Conservation (phyloP, 2,797 vertebrate species). For the Hippocampus kuda region DNA sequence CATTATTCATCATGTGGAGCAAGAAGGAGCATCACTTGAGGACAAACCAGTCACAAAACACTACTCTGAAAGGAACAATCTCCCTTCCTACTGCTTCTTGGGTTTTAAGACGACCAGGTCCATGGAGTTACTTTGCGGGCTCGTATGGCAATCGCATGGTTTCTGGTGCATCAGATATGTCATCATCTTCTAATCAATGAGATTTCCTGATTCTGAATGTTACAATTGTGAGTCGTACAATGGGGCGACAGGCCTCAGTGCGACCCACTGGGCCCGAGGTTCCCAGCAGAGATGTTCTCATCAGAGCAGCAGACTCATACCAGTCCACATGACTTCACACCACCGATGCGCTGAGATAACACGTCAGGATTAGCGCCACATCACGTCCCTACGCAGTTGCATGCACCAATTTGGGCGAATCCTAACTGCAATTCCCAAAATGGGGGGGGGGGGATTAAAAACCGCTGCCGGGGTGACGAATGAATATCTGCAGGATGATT, state of each 20-base stretch:
- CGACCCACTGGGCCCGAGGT: constrained; percentile 32
- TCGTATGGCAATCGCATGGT: too few species aligned
- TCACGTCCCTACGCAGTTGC: constrained; percentile 20
- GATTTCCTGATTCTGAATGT: too few species aligned
- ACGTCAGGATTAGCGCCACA: constrained; percentile 41
- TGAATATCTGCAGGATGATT: background rate
- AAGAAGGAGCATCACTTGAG: background rate
- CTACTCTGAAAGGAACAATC: background rate
- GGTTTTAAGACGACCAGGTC: background rate
- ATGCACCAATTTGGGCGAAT: constrained; percentile 2
- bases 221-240: background rate
- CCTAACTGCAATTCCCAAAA: background rate
- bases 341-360: constrained; percentile 56
- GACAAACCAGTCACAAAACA: background rate
- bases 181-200: background rate
- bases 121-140: background rate
- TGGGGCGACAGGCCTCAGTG: constrained; percentile 21
- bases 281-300: constrained; percentile 41
- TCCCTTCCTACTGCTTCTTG: background rate
- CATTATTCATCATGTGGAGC: constrained; percentile 2
- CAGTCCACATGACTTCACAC: constrained; percentile 65
- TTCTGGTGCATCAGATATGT: too few species aligned
- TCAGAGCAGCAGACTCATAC: constrained; percentile 53
- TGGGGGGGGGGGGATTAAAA: constrained; percentile 1
- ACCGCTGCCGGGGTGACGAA: background rate